A percentile compares a stretch with the other conserved stretches of the same genome.
Evolutionary conservation across 2,888 invertebrate genomes (phyloP).

Genomic region (Volucella bombylans): DNA sequence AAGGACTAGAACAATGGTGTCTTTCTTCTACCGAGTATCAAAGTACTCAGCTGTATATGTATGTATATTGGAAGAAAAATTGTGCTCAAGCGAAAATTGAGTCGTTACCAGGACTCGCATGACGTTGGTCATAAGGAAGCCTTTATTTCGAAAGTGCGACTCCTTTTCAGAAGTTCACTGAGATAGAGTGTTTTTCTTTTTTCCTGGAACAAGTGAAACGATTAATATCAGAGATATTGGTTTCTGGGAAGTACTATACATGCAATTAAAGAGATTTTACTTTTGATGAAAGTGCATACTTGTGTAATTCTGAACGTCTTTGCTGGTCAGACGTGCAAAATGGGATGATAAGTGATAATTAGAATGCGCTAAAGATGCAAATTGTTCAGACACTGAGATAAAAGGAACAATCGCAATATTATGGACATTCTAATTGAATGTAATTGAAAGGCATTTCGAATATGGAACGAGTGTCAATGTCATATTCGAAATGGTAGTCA

Average conservation of each 20-base stretch:
- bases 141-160: slow-evolving; percentile 1
- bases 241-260: slow-evolving; percentile 15
- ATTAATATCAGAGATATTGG: slow-evolving; percentile 55
- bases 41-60: not conserved
- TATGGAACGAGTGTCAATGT: too few relatives aligned
- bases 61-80: not conserved
- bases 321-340: not conserved
- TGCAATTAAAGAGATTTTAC: slow-evolving; percentile 31
- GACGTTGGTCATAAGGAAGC: not conserved
- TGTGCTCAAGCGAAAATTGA: slow-evolving; percentile 1
- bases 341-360: slow-evolving; percentile 49
- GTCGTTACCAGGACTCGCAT: not conserved
- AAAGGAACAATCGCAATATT: slow-evolving; percentile 27
- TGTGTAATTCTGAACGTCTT: not conserved
- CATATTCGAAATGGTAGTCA: too few relatives aligned
- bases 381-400: slow-evolving; percentile 30
- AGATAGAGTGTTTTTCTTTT: slow-evolving; percentile 16
- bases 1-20: too few relatives aligned
- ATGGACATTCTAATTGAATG: not conserved
- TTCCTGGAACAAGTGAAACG: slow-evolving; percentile 12
- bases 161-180: slow-evolving; percentile 37
- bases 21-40: not conserved
- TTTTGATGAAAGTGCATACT: slow-evolving; percentile 10
- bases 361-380: slow-evolving; percentile 45
- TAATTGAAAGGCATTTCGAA: too few relatives aligned